phyloP scores from a whole-genome alignment of 2,888 invertebrate species.

The Ceratothoa steindachneri region DNA sequence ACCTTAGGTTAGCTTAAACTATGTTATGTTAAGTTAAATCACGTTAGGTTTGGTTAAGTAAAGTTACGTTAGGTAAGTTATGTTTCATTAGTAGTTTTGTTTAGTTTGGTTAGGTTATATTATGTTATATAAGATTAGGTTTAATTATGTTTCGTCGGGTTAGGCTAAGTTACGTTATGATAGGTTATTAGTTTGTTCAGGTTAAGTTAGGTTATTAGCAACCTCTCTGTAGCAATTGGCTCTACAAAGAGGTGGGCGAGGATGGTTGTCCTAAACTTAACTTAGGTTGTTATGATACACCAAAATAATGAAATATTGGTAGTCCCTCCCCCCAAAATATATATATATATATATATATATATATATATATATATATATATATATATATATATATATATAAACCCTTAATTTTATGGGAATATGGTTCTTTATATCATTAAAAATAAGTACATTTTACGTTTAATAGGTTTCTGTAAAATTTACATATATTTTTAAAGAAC shows the following conservation, averaged over 20 bases:
- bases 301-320: no score
- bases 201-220: background rate
- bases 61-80: background rate
- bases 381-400: no score
- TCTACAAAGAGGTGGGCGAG: background rate
- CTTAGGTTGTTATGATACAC: no score
- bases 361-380: no score
- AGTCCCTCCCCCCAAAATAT: no score
- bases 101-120: background rate
- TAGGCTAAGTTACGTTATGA: background rate
- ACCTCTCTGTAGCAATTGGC: background rate
- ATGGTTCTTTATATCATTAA: no score
- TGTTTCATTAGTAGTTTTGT: background rate
- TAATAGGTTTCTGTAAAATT: no score
- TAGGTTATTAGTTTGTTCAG: background rate
- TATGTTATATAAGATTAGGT: background rate
- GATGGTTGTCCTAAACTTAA: no score
- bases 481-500: no score
- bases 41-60: background rate
- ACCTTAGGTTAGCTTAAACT: background rate
- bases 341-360: no score
- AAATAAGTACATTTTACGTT: no score
- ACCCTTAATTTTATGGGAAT: no score
- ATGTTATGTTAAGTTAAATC: background rate
- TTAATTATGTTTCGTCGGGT: background rate